Evolutionary conservation across 2,113 vertebrate species (phyloP).

Genomic region (Cephalopholis sonnerati): DNA sequence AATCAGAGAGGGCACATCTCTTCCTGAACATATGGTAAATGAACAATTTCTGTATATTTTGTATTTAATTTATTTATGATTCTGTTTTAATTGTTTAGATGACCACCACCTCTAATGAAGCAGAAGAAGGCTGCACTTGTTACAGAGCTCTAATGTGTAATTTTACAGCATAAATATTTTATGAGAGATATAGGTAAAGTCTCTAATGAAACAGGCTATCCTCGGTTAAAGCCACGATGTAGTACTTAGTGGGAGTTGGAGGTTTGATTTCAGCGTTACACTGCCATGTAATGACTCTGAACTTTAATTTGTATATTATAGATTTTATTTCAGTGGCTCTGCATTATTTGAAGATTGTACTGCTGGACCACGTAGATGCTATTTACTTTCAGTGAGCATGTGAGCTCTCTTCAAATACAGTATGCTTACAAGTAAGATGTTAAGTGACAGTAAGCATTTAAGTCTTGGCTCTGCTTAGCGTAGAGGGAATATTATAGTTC

Average conservation of each 20-base stretch:
- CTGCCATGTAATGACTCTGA: slow-evolving; percentile 74
- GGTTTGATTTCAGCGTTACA: slow-evolving; percentile 67
- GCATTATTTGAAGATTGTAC: slow-evolving; percentile 28
- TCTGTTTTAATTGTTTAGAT: slow-evolving; percentile 40
- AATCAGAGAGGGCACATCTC: not conserved
- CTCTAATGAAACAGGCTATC: not conserved
- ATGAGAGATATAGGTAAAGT: not conserved
- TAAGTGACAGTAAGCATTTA: slow-evolving; percentile 29
- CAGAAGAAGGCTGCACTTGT: slow-evolving; percentile 44
- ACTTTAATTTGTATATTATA: slow-evolving; percentile 48
- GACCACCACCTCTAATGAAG: slow-evolving; percentile 15
- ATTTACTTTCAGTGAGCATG: slow-evolving; percentile 11
- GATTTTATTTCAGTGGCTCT: slow-evolving; percentile 43
- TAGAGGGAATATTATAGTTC: not conserved
- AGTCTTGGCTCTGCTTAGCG: not conserved
- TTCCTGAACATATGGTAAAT: slow-evolving; percentile 5
- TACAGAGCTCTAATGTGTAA: not conserved
- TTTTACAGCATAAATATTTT: slow-evolving; percentile 11
- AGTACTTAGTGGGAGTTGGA: slow-evolving; percentile 28
- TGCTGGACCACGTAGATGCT: not conserved
- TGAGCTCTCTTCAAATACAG: slow-evolving; percentile 5
- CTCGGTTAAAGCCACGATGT: slow-evolving; percentile 13
- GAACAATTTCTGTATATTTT: slow-evolving; percentile 38
- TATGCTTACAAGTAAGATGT: slow-evolving; percentile 7
- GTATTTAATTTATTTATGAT: slow-evolving; percentile 76